phyloP scores from a whole-genome alignment of 1,140 invertebrate species.

The Ericerus pela region DNA sequence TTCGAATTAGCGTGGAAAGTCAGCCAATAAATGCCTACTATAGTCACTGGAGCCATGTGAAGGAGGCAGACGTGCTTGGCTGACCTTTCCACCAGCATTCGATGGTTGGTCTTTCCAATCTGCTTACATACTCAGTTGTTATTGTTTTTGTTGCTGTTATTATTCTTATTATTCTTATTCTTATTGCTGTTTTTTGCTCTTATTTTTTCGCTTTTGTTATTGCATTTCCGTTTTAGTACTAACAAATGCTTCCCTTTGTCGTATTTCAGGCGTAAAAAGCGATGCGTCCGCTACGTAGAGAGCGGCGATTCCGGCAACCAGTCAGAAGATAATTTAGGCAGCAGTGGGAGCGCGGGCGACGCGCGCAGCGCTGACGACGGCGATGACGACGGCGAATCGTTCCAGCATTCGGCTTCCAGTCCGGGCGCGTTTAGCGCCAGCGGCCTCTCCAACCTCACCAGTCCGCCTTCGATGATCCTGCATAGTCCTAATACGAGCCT shows the following conservation, averaged over 20 bases:
- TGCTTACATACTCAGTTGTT: constrained; percentile 10
- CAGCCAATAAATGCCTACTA: too few species aligned
- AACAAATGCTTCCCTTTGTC: too few species aligned
- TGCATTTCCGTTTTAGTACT: constrained; percentile 4
- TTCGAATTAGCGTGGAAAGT: too few species aligned
- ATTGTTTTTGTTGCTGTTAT: constrained; percentile 5
- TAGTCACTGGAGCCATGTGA: too few species aligned
- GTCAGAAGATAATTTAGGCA: constrained; percentile 61
- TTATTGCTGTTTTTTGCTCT: constrained; percentile 20
- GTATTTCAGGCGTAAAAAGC: constrained; percentile 87
- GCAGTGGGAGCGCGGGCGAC: constrained; percentile 51
- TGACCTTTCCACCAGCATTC: too few species aligned
- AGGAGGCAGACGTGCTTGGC: too few species aligned
- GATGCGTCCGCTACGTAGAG: constrained; percentile 89
- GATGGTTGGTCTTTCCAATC: too few species aligned
- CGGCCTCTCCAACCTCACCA: constrained; percentile 59
- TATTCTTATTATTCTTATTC: constrained; percentile 5
- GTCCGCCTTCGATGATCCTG: constrained; percentile 46
- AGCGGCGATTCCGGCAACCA: constrained; percentile 54
- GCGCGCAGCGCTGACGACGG: constrained; percentile 51
- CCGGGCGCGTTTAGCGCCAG: constrained; percentile 60
- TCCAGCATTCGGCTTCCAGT: constrained; percentile 51
- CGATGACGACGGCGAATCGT: constrained; percentile 43
- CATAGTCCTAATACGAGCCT: constrained; percentile 47
- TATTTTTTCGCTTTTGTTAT: too few species aligned